Evolutionary conservation across 2,888 invertebrate species (phyloP), one percentile per base, ranked within the genome.

Genomic region (Pristionchus japonicus): DNA sequence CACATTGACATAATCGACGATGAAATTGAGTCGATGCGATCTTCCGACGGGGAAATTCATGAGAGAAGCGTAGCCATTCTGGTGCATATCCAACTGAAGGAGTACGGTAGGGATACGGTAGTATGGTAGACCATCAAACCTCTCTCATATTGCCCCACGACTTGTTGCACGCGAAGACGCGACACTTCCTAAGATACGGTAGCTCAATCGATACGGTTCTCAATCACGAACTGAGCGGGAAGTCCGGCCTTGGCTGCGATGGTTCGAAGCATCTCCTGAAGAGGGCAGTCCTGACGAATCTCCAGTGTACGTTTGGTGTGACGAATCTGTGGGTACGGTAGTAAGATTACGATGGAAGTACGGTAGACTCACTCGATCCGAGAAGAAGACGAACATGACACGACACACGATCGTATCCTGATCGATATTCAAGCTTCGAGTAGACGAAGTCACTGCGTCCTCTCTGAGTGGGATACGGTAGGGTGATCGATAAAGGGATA

Each of bases 1-100:
- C 40, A 74, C 74, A 74, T 74, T 74, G 74, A 74, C 40, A 40
- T 74, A 74, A 7, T 74, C 74, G 74, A 74, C 74, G 74, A 74
- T 74, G 74, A 74, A 74, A 23, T 74, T 74, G 17, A 74, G 11
- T 40, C 74, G 74, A 74, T 37, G 7, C 23, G 37, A 23, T 40
- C 20, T 37, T 1, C 17, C 3, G 27, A 23, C 11, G 40, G 40
- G 74, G 20, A 74, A 17, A 6, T 23, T 20, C 37, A 74, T 37
- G 31, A 74, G 40, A 7, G 40, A 23, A 11, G 17, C 23, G 23
- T 27, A 23, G 37, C 74, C 74, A 4, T 7, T 37, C 23, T 74
- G 23, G n/a, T 40, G 74, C 37, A 74, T 17, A 40, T 74, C 74
- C 4, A 74, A 11, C 74, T 74, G 23, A 40, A 74, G 1, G 74